Percentiles rank a stretch among this genome's conserved stretches.
Evolutionary conservation across 2,113 vertebrate species (phyloP).

Genomic region (Daubentonia madagascariensis): DNA sequence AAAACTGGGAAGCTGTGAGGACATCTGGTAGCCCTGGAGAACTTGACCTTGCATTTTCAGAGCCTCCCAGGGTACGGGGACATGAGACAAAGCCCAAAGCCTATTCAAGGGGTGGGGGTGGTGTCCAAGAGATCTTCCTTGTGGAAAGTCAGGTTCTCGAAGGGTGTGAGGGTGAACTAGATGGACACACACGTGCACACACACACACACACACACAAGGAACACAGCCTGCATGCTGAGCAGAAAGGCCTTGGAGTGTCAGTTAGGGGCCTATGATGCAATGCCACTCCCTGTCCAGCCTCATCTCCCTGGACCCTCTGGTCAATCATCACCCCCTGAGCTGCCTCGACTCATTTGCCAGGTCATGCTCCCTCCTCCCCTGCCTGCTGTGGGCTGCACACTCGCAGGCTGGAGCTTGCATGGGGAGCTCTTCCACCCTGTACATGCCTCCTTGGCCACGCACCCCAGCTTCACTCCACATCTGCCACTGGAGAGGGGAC

Average conservation of each 20-base stretch:
- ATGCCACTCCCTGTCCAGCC: neutral
- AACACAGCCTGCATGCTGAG: neutral
- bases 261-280: fast-evolving
- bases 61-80: neutral
- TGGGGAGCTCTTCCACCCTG: fast-evolving
- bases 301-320: neutral
- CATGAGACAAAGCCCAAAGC: neutral
- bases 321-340: neutral
- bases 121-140: neutral
- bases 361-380: neutral
- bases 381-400: neutral
- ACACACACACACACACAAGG: too few species aligned
- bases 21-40: neutral
- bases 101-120: neutral
- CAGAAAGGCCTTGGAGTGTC: neutral
- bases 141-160: neutral
- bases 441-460: neutral
- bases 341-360: neutral
- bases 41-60: neutral
- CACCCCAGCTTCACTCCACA: neutral
- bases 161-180: neutral
- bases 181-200: too few species aligned
- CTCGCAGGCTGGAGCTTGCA: neutral
- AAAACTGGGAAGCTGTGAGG: neutral
- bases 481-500: neutral